Evolutionary conservation across 2,113 vertebrate species (phyloP), one percentile per base, ranked within the genome.

Genomic region (Bambusicola thoracicus): DNA sequence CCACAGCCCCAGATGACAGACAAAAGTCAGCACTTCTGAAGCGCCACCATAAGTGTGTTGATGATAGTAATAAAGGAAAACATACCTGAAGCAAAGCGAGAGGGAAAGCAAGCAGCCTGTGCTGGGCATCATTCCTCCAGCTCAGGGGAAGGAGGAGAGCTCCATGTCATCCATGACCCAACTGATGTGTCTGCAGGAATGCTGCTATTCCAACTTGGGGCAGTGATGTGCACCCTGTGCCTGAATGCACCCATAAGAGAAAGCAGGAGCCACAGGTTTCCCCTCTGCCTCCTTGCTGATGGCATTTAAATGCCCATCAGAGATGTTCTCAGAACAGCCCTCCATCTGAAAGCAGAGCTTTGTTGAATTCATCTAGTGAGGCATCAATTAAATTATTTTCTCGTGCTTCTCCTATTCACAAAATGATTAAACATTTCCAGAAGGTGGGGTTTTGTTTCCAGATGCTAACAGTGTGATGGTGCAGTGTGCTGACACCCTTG

Each of bases 201-300:
- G 19, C n/a, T 7, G 1, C 21, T 27, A 34, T 41, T 11, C 21
- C 32, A 12, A 1, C 27, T 24, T 5, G 1, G 30, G 6, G 7
- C 30, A 5, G 15, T 27, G 6, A 18, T 1, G 5, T 34, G 18
- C 13, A 41, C 44, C 14, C 66, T 41, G 19, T 0, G 0, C 3
- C 8, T 41, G 51, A 63, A 44, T n/a, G 34, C 55, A 24, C 21
- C 12, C 56, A 66, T 18, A 32, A 32, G 18, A n/a, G 36, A 76
- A 11, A 1, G 7, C 48, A 7, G 59, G 63, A 48, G 34, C 25
- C 25, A 20, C 51, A 21, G 17, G 13, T 25, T 17, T 80, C 24
- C 58, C 43, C 12, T 29, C 21, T 51, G 13, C 25, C 49, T 58
- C 46, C 40, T 75, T 7, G 3, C 56, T 38, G 43, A 25, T 2